phyloP scores from a whole-genome alignment of 1,140 invertebrate genomes.

The Anastrepha ludens region DNA sequence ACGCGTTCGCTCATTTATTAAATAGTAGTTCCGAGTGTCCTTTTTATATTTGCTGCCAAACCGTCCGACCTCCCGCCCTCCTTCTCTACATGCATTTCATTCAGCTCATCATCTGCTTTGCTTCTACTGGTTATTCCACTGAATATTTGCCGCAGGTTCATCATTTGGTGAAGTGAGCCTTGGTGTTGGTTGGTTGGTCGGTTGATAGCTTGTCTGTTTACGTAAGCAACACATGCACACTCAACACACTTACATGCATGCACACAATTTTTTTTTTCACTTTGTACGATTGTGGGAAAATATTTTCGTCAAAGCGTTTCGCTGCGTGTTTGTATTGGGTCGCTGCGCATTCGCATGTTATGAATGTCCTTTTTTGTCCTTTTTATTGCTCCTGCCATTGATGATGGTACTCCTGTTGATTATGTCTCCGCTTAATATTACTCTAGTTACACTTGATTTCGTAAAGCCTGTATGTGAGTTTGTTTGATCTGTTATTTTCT shows the following conservation, averaged over 20 bases:
- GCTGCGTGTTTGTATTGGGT: constrained; percentile 2
- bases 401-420: constrained; percentile 34
- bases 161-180: constrained; percentile 34
- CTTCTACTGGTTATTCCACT: not conserved
- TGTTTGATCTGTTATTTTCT: not conserved
- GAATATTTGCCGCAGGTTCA: constrained; percentile 21
- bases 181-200: not conserved
- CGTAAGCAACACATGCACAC: constrained; percentile 10
- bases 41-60: constrained; percentile 59
- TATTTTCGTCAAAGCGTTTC: constrained; percentile 1
- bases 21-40: constrained; percentile 73
- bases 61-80: not conserved
- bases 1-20: constrained; percentile 71
- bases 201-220: not conserved
- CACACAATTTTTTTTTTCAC: not conserved
- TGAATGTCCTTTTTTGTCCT: constrained; percentile 15
- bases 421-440: constrained; percentile 1
- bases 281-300: not conserved
- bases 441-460: not conserved
- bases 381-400: constrained; percentile 30
- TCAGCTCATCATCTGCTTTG: not conserved
- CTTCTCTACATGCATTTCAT: not conserved
- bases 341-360: not conserved
- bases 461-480: not conserved
- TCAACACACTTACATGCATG: not conserved